These are phyloP conservation scores for Takifugu ocellatus DNA, from an alignment of 2,797 vertebrate species.

Conservation along the genomic window DNA sequence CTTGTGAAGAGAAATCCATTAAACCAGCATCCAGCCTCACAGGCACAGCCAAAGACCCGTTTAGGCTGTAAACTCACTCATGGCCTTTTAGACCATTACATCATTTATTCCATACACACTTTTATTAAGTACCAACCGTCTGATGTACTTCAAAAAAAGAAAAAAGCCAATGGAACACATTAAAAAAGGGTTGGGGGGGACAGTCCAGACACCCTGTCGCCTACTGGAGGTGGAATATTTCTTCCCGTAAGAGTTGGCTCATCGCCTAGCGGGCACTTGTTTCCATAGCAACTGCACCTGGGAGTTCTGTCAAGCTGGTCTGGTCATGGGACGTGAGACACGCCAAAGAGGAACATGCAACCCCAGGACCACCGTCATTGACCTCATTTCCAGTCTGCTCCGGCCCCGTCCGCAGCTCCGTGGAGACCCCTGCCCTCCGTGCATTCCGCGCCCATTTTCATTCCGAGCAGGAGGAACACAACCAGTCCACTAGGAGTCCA, in stretches of 20 bases:
- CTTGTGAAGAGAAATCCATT: constrained; percentile 18
- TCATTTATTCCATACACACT: constrained; percentile 58
- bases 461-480: constrained; percentile 7
- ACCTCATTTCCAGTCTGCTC: constrained; percentile 8
- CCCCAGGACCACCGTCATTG: constrained; percentile 11
- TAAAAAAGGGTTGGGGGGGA: constrained; percentile 12
- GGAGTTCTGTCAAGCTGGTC: constrained; percentile 40
- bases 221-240: constrained; percentile 47
- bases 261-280: constrained; percentile 49
- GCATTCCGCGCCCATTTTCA: constrained; percentile 22
- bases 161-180: background rate
- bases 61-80: constrained; percentile 52
- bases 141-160: constrained; percentile 25
- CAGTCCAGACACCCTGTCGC: constrained; percentile 53
- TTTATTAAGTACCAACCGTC: constrained; percentile 29
- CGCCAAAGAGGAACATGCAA: constrained; percentile 26
- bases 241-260: constrained; percentile 52
- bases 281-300: constrained; percentile 55
- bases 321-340: constrained; percentile 33
- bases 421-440: constrained; percentile 7
- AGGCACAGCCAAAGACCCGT: constrained; percentile 34
- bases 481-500: background rate
- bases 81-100: constrained; percentile 56
- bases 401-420: background rate
- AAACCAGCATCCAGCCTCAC: constrained; percentile 26